Evolutionary conservation across 2,888 invertebrate species (phyloP).

Genomic region (Eilema depressum): DNA sequence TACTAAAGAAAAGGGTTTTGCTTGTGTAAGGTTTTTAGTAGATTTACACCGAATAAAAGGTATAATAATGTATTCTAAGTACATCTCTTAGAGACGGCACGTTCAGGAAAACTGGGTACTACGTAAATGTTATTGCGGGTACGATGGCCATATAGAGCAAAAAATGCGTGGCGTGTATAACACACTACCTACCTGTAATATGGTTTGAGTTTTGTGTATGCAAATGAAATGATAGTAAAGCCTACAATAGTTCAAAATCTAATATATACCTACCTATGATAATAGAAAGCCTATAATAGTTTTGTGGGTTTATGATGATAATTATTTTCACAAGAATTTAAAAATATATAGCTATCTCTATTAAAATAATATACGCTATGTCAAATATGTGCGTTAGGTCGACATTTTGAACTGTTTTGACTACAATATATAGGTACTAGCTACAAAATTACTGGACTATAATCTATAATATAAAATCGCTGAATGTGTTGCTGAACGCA

Average conservation of each 20-base stretch:
- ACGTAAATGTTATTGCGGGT: slow-evolving; percentile 10
- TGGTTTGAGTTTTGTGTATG: background rate
- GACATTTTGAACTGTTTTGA: no score
- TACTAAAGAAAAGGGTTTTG: slow-evolving; percentile 7
- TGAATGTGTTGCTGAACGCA: no score
- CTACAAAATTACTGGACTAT: no score
- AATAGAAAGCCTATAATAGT: no score
- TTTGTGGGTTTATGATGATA: no score
- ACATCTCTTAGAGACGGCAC: slow-evolving; percentile 2
- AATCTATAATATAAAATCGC: no score
- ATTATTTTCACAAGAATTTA: no score
- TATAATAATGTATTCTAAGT: slow-evolving; percentile 16
- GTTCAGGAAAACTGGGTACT: slow-evolving; percentile 3
- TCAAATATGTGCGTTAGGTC: no score
- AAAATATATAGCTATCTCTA: no score
- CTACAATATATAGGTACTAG: no score
- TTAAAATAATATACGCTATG: no score
- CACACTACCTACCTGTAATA: background rate
- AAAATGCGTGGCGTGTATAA: background rate
- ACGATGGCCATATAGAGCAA: slow-evolving; percentile 5
- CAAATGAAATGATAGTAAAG: background rate
- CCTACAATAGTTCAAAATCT: background rate
- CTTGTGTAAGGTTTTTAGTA: background rate
- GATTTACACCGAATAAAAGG: slow-evolving; percentile 12
- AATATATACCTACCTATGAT: no score